A percentile compares a stretch with the other conserved stretches of the same genome.
Evolutionary conservation across 1,140 invertebrate genomes (phyloP).

Genomic region (Solenopsis fugax): DNA sequence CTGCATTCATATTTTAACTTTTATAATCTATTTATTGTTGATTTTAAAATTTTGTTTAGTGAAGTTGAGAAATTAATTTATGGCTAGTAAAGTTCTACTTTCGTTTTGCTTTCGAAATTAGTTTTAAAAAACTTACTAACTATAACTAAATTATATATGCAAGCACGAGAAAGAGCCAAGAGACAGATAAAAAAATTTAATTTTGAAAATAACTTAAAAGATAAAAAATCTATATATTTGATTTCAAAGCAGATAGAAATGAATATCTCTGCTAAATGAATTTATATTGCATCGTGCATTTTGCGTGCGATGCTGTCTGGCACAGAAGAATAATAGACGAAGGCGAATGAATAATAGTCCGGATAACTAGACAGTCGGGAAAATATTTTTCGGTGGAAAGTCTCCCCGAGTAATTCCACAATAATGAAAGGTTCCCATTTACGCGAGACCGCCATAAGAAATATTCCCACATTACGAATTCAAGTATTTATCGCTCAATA

Average conservation of each 20-base stretch:
- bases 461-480: not conserved
- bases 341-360: conserved; percentile 51
- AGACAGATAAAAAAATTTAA: not conserved
- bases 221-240: not conserved
- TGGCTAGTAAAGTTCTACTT: not conserved
- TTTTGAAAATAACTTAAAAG: not conserved
- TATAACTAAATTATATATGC: not conserved
- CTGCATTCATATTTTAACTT: not conserved
- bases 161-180: not conserved
- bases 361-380: conserved; percentile 9
- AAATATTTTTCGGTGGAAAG: conserved; percentile 30
- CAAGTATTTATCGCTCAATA: not conserved
- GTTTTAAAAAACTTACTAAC: not conserved
- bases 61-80: conserved; percentile 15
- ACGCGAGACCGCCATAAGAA: not conserved
- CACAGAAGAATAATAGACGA: conserved; percentile 47
- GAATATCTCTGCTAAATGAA: conserved; percentile 48
- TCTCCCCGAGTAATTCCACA: not conserved
- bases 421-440: not conserved
- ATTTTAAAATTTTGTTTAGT: not conserved
- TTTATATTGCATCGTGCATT: conserved; percentile 42
- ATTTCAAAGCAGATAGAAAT: conserved; percentile 6
- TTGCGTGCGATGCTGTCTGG: conserved; percentile 27
- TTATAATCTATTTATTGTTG: not conserved
- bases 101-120: not conserved